These are phyloP conservation scores for Neelides sp. DNA, from an alignment of 1,140 invertebrate species.

Conservation along the genomic window DNA sequence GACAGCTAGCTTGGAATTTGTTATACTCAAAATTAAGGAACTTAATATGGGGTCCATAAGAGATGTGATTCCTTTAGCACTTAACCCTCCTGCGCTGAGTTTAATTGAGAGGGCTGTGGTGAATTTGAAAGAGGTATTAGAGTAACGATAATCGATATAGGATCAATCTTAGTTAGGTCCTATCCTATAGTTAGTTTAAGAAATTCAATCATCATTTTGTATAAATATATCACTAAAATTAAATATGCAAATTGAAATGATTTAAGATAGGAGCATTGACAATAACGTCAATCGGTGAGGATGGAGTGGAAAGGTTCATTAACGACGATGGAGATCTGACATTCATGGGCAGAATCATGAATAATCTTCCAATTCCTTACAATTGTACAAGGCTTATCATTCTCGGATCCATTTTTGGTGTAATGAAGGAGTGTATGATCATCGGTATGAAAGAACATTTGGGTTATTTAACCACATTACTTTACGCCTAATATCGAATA, in stretches of 20 bases:
- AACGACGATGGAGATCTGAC: constrained; percentile 73
- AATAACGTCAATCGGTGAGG: background rate
- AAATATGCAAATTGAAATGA: background rate
- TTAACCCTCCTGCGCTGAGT: constrained; percentile 71
- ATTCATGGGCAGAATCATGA: constrained; percentile 70
- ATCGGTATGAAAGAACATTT: constrained; percentile 51
- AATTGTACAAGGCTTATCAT: constrained; percentile 69
- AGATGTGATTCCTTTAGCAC: constrained; percentile 62
- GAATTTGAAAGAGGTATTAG: constrained; percentile 64
- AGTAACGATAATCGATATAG: background rate
- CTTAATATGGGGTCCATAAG: constrained; percentile 72
- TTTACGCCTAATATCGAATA: background rate
- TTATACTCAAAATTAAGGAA: constrained; percentile 68
- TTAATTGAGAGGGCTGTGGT: constrained; percentile 71
- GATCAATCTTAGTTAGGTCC: background rate
- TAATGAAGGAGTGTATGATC: constrained; percentile 69
- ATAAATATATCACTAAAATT: background rate
- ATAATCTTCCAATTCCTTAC: constrained; percentile 66
- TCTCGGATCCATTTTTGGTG: constrained; percentile 73
- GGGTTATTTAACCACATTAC: background rate
- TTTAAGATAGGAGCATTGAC: constrained; percentile 20
- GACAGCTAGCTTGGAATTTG: constrained; percentile 61
- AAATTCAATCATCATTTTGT: background rate
- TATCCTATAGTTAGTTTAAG: background rate
- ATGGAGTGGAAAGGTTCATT: background rate